Base-by-base conservation (phyloP, 2,888 invertebrate genomes). In the Epinotia bilunana region DNA sequence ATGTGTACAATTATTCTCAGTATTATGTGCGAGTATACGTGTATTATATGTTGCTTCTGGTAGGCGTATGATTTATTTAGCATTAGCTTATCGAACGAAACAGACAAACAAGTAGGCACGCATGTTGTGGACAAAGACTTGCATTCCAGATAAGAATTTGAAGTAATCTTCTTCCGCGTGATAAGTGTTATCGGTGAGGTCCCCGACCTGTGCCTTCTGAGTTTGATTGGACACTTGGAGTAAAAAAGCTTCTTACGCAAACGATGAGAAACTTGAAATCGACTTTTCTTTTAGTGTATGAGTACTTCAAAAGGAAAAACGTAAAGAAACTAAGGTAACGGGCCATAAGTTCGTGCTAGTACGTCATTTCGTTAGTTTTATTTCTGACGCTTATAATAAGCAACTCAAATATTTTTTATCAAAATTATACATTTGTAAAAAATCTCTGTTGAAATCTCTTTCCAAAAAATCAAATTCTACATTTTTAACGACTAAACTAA, bases 131-230 rank as follows among this genome's bases (percentile, higher is more conserved):
- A 18, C n/a, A n/a, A 53, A 53, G 23, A 33, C 53, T 16, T 55
- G 33, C 53, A 53, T 55, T 55, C 39, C 55, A 55, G 33, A 39
- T 55, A 67, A 39, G 55, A 33, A 39, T 67, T 57, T 39, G 20
- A 39, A 67, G 13, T 67, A 67, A 55, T 55, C 53, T 53, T 39
- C 33, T 57, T 67, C 55, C 55, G 39, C 33, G 67, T 67, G 67
- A 67, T 67, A 55, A 64, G 55, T n/a, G 11, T 49, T 57, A 67
- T 67, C 55, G 53, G 7, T 6, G 33, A 16, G 55, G 57, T 67
- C 53, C 28, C 53, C 49, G 55, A 57, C 55, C 67, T 65, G n/a
- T n/a, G 33, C 16, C 20, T 62, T 16, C 4, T 20, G 39, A 1
- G 39, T 39, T 49, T 49, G 20, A 20, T 20, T 20, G 16, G 16